Evolutionary conservation across 1,140 invertebrate genomes (phyloP).

Genomic region (Drosophila suzukii): DNA sequence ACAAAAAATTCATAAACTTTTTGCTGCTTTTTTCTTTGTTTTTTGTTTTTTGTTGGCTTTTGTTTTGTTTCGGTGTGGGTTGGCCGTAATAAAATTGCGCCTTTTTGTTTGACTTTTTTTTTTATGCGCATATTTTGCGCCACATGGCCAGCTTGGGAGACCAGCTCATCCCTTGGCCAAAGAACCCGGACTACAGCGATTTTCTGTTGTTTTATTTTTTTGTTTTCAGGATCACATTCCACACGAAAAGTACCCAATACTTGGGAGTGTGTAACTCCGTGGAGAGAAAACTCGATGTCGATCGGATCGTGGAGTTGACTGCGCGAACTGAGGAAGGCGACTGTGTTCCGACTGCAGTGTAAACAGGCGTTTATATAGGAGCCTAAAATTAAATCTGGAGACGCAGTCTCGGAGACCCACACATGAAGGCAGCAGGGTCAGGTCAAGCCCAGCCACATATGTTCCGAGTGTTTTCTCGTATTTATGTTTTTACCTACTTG

Average conservation of each 20-base stretch:
- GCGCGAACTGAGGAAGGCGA: slow-evolving; percentile 59
- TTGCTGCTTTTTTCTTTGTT: slow-evolving; percentile 54
- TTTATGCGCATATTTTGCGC: slow-evolving; percentile 81
- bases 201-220: neutral
- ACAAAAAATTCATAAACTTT: slow-evolving; percentile 83
- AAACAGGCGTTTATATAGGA: slow-evolving; percentile 81
- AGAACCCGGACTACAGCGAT: slow-evolving; percentile 11
- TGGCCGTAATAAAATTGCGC: slow-evolving; percentile 76
- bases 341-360: slow-evolving; percentile 67
- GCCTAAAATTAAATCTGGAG: slow-evolving; percentile 70
- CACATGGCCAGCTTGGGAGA: slow-evolving; percentile 65
- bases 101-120: slow-evolving; percentile 67
- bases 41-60: slow-evolving; percentile 29
- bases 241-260: slow-evolving; percentile 1
- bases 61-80: slow-evolving; percentile 37
- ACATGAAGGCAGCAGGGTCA: slow-evolving; percentile 76
- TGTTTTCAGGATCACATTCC: slow-evolving; percentile 41
- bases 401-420: slow-evolving; percentile 51
- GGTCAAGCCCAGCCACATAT: slow-evolving; percentile 76
- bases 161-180: slow-evolving; percentile 11
- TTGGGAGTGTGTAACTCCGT: neutral
- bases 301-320: slow-evolving; percentile 48
- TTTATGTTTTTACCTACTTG: slow-evolving; percentile 72
- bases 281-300: neutral
- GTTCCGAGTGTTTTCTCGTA: slow-evolving; percentile 32